These are phyloP conservation scores for Ibidorhyncha struthersii DNA, from an alignment of 2,113 vertebrate species.

Conservation along the genomic window DNA sequence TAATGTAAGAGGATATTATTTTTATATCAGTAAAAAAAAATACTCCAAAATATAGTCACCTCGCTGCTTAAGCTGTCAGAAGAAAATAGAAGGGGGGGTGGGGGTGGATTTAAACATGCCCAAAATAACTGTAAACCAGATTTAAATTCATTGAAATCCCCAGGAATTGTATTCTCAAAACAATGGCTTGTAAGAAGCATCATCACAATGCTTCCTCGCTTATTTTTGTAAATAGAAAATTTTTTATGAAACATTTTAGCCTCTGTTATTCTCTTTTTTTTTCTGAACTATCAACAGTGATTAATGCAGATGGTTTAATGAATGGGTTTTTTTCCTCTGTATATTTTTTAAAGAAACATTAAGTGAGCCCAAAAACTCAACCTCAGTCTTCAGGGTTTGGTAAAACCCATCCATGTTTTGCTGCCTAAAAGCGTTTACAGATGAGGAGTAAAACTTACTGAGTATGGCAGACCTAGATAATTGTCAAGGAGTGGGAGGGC, in stretches of 20 bases:
- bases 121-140: background rate
- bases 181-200: background rate
- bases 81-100: background rate
- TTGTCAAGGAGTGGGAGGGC: background rate
- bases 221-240: background rate
- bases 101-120: background rate
- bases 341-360: background rate
- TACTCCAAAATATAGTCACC: background rate
- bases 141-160: background rate
- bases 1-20: background rate
- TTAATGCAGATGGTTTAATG: background rate
- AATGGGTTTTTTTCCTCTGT: background rate
- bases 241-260: background rate
- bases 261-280: background rate
- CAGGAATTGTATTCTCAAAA: background rate
- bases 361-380: background rate
- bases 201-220: background rate
- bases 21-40: background rate
- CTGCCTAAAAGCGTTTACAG: slow-evolving; percentile 11
- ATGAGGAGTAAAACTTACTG: background rate
- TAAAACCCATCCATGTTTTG: background rate
- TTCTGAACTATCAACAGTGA: background rate
- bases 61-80: background rate
- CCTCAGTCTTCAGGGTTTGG: background rate
- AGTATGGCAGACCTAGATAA: background rate